phyloP scores from a whole-genome alignment of 2,797 vertebrate species.

The Gobio occitaniae region DNA sequence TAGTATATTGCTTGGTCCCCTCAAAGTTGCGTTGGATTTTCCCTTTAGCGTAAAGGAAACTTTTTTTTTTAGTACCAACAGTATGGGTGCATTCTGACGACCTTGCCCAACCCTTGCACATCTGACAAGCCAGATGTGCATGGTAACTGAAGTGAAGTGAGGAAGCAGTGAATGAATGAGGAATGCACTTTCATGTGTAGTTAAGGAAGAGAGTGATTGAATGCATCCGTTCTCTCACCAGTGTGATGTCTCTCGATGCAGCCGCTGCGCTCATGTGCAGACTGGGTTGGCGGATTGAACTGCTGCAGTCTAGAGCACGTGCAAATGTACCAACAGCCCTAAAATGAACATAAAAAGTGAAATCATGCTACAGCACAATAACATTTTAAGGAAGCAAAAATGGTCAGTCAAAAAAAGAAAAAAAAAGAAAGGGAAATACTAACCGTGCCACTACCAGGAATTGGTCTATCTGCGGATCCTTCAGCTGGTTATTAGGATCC shows the following conservation, averaged over 20 bases:
- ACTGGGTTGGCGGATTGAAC: slow-evolving; percentile 95
- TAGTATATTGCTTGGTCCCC: no score
- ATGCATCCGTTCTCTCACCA: slow-evolving; percentile 77
- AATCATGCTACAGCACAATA: not conserved
- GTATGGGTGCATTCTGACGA: not conserved
- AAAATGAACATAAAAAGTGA: slow-evolving; percentile 44
- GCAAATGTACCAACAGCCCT: slow-evolving; percentile 95
- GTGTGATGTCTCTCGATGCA: slow-evolving; percentile 92
- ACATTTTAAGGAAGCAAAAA: not conserved
- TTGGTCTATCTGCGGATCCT: slow-evolving; percentile 95
- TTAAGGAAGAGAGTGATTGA: not conserved
- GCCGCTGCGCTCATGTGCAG: slow-evolving; percentile 96
- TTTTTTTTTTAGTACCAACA: not conserved
- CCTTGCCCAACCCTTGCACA: not conserved
- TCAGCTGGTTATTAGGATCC: slow-evolving; percentile 93
- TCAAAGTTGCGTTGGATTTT: no score
- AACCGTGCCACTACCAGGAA: slow-evolving; percentile 96
- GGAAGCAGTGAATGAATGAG: not conserved
- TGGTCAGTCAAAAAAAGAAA: not conserved
- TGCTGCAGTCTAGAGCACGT: slow-evolving; percentile 94
- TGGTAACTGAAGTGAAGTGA: not conserved
- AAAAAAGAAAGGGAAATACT: slow-evolving; percentile 32
- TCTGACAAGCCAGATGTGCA: not conserved
- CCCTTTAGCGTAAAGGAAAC: no score
- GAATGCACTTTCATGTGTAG: not conserved